Evolutionary conservation across 1,140 invertebrate genomes (phyloP).

Genomic region (Melipona quadrifasciata): DNA sequence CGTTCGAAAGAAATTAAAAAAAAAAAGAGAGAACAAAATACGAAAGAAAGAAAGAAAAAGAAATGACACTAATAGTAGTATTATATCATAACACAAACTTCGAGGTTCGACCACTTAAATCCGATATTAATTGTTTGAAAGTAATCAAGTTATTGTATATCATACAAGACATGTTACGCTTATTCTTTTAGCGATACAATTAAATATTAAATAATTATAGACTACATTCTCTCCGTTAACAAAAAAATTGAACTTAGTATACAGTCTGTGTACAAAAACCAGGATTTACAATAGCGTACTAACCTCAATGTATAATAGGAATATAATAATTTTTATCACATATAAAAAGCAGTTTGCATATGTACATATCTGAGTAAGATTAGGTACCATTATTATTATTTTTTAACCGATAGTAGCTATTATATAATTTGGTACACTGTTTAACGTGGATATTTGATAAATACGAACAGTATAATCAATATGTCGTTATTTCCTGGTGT

Average conservation of each 20-base stretch:
- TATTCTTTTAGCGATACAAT: conserved; percentile 66
- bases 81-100: conserved; percentile 62
- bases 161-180: conserved; percentile 69
- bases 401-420: conserved; percentile 71
- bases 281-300: conserved; percentile 79
- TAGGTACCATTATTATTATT: conserved; percentile 72
- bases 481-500: conserved; percentile 68
- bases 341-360: conserved; percentile 81
- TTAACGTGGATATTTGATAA: conserved; percentile 67
- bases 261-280: conserved; percentile 78
- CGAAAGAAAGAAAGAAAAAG: conserved; percentile 47
- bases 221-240: conserved; percentile 71
- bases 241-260: conserved; percentile 71
- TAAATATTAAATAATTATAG: conserved; percentile 79
- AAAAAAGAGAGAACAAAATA: conserved; percentile 8
- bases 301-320: conserved; percentile 77
- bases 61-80: conserved; percentile 64
- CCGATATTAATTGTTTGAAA: conserved; percentile 27
- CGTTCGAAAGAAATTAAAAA: conserved; percentile 25
- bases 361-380: conserved; percentile 77
- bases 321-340: conserved; percentile 80
- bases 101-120: conserved; percentile 44
- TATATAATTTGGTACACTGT: conserved; percentile 73
- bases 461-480: conserved; percentile 68
- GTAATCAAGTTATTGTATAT: conserved; percentile 59